Conservation (phyloP, 1,140 invertebrate species). For the Lepidurus couesii region DNA sequence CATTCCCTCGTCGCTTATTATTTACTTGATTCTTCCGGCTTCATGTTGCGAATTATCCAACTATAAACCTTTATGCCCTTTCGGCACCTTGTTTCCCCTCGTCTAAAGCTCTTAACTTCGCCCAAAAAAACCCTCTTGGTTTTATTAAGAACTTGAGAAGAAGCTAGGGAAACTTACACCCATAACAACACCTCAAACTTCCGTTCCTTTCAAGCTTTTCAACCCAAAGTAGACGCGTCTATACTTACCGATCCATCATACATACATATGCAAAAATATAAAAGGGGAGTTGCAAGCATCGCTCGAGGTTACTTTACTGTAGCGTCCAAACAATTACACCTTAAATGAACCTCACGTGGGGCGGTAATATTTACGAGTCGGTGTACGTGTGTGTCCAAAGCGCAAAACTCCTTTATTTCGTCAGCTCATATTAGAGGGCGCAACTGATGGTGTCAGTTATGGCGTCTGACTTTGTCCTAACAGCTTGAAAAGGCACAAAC, state of each 20-base stretch:
- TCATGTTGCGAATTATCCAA: neutral
- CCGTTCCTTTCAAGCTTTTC: neutral
- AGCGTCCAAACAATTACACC: neutral
- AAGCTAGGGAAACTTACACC: neutral
- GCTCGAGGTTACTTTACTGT: neutral
- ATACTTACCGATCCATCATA: too few species aligned
- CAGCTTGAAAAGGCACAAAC: neutral
- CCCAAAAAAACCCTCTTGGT: neutral
- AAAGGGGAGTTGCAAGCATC: neutral
- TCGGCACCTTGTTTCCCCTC: neutral
- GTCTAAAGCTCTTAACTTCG: neutral
- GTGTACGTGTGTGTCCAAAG: neutral
- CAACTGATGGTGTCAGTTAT: neutral
- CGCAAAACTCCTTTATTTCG: too few species aligned
- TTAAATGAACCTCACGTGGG: neutral
- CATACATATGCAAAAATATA: neutral
- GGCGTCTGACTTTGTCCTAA: neutral
- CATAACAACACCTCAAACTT: neutral
- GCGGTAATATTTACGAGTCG: neutral
- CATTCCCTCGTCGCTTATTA: constrained; percentile 9
- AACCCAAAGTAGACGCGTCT: too few species aligned
- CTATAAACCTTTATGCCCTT: neutral
- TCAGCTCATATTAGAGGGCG: too few species aligned
- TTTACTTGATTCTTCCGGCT: neutral
- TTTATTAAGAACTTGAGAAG: too few species aligned